A percentile compares a stretch with the other conserved stretches of the same genome.
Conservation (phyloP, 2,113 vertebrate genomes). For the Acrocephalus kingi region DNA sequence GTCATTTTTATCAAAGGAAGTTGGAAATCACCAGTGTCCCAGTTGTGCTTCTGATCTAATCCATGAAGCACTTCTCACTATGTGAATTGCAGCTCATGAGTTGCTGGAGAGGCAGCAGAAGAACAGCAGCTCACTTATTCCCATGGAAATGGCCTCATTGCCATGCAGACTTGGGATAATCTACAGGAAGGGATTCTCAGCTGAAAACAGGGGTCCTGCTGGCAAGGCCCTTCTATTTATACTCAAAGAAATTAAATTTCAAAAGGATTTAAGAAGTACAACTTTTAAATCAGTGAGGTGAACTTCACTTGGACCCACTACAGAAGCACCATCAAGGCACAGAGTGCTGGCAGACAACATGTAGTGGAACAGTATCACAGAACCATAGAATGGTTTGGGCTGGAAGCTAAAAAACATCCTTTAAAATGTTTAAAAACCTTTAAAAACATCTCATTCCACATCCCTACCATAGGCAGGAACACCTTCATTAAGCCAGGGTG, state of each 20-base stretch:
- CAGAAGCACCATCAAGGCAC: background rate
- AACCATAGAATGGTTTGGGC: background rate
- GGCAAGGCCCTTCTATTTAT: conserved; percentile 3
- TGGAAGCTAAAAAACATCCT: background rate
- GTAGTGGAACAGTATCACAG: background rate
- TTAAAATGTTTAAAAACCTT: background rate
- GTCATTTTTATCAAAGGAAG: conserved; percentile 21
- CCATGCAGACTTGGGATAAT: conserved; percentile 23
- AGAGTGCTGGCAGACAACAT: background rate
- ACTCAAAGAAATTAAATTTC: background rate
- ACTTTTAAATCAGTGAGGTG: background rate
- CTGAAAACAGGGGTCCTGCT: conserved; percentile 33
- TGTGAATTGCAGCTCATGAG: conserved; percentile 5
- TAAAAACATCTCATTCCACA: fast-evolving
- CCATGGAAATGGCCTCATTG: conserved; percentile 55
- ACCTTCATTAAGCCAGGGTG: background rate
- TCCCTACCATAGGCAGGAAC: background rate
- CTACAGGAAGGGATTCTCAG: background rate
- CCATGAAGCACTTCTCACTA: conserved; percentile 28
- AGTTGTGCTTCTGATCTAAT: conserved; percentile 32
- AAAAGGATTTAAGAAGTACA: background rate
- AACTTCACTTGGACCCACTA: background rate
- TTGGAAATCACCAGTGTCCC: conserved; percentile 16
- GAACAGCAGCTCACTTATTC: conserved; percentile 16
- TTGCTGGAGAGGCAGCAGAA: conserved; percentile 44